Evolutionary conservation across 2,113 vertebrate genomes (phyloP), one percentile per base, ranked within the genome.

Genomic region (Saccopteryx leptura): DNA sequence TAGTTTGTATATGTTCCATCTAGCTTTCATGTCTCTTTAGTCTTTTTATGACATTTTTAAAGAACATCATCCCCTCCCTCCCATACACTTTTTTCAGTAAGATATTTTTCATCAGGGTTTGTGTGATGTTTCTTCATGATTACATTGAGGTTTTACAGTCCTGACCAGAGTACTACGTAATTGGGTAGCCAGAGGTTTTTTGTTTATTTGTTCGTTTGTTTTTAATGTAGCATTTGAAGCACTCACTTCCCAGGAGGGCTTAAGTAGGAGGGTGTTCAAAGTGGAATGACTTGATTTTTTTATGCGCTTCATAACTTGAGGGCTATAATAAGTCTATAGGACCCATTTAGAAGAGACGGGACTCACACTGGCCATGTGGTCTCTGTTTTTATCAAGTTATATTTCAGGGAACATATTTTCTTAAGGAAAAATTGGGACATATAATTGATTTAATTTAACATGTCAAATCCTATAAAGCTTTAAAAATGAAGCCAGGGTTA

Each of bases 321-420:
- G 54, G 56, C 63, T 82, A n/a, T 83, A 50, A 50, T 71, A 65
- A 63, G 79, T 95, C 80, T 84, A n/a, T 50, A 69, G 83, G 86
- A 88, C 48, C 79, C 46, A 80, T 89, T 89, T 88, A 84, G 65
- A 86, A 75, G 82, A 90, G 88, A 88, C 14, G 85, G 84, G 76
- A 74, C 33, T 95, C 65, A 65, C 63, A 19, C 46, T 82, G 78
- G 61, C 56, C 63, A 24, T 76, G 50, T 72, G 39, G 58, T 81
- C 60, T 66, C 68, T 68, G 56, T 80, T 94, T 95, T 81, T 69
- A 93, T 85, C 52, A 82, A 89, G 76, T 95, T 97, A 69, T 66
- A 95, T 97, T 96, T 96, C 68, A 91, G n/a, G 85, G 63, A 91
- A 93, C 39, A 23, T 92, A 81, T 78, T 96, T 96, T 92, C 50